Evolutionary conservation across 2,888 invertebrate genomes (phyloP).

Genomic region (Cosmorhoe ocellata): DNA sequence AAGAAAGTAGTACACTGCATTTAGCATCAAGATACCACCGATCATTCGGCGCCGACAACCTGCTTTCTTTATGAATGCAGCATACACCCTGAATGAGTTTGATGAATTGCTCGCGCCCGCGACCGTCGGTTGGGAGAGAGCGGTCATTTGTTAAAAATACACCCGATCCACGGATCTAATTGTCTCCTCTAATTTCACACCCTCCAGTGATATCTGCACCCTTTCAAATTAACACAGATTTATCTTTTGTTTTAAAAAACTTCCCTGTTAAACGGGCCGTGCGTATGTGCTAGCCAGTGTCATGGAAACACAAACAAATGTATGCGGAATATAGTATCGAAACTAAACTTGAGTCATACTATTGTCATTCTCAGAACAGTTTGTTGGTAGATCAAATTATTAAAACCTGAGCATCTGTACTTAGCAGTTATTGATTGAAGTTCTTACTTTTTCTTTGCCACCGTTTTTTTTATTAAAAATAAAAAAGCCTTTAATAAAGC

Average conservation of each 20-base stretch:
- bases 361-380: too few relatives aligned
- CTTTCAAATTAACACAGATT: slow-evolving; percentile 63
- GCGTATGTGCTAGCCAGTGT: too few relatives aligned
- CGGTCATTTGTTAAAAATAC: slow-evolving; percentile 83
- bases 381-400: too few relatives aligned
- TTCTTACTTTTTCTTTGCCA: too few relatives aligned
- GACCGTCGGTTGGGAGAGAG: slow-evolving; percentile 45
- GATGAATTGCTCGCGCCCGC: slow-evolving; percentile 74
- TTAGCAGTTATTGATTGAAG: too few relatives aligned
- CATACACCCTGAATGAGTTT: slow-evolving; percentile 79
- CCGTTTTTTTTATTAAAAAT: too few relatives aligned
- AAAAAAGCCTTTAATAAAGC: slow-evolving; percentile 16
- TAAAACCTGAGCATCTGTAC: too few relatives aligned
- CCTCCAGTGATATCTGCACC: slow-evolving; percentile 72
- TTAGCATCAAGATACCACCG: neutral
- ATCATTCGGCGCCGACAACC: neutral
- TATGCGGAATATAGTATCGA: too few relatives aligned
- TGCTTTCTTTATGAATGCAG: neutral
- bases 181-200: slow-evolving; percentile 82
- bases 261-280: slow-evolving; percentile 9
- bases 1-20: too few relatives aligned
- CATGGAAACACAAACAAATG: too few relatives aligned
- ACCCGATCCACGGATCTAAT: slow-evolving; percentile 81
- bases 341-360: too few relatives aligned
- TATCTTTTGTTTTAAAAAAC: slow-evolving; percentile 46